Evolutionary conservation across 2,888 invertebrate species (phyloP).

Genomic region (Dryococelus australis): DNA sequence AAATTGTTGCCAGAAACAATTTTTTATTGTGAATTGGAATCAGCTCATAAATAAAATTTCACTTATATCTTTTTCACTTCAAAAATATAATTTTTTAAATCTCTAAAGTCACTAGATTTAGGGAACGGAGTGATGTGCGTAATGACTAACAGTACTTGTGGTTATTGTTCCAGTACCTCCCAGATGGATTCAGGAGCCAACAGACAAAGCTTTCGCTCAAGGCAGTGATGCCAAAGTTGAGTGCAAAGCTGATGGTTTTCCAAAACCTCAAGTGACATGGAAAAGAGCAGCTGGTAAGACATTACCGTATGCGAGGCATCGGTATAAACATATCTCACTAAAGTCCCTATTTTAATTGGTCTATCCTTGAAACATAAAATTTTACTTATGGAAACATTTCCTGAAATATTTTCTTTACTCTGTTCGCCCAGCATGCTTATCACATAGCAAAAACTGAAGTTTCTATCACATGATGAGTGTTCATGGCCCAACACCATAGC

Average conservation of each 20-base stretch:
- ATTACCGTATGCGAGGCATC: background rate
- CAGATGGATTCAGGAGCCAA: conserved; percentile 94
- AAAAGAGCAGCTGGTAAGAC: conserved; percentile 90
- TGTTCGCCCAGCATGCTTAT: too few relatives aligned
- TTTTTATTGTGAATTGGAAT: too few relatives aligned
- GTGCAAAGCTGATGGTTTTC: conserved; percentile 96
- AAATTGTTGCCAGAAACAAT: background rate
- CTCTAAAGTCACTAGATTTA: conserved; percentile 3
- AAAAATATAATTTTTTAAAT: too few relatives aligned
- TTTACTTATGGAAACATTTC: too few relatives aligned
- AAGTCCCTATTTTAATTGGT: too few relatives aligned
- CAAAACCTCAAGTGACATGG: conserved; percentile 93
- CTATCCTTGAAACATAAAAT: too few relatives aligned
- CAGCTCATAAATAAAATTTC: too few relatives aligned
- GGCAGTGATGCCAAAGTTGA: conserved; percentile 93
- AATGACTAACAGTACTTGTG: conserved; percentile 38
- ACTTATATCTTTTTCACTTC: too few relatives aligned
- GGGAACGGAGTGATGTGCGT: background rate
- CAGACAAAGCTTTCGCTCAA: conserved; percentile 94
- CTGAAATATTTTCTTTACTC: too few relatives aligned
- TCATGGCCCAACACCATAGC: too few relatives aligned
- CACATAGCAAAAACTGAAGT: too few relatives aligned
- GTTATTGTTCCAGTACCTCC: conserved; percentile 81
- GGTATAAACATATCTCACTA: background rate
- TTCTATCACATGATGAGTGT: too few relatives aligned